Conservation (phyloP, 2,888 invertebrate genomes). For the Scelioninae gen. 2 region DNA sequence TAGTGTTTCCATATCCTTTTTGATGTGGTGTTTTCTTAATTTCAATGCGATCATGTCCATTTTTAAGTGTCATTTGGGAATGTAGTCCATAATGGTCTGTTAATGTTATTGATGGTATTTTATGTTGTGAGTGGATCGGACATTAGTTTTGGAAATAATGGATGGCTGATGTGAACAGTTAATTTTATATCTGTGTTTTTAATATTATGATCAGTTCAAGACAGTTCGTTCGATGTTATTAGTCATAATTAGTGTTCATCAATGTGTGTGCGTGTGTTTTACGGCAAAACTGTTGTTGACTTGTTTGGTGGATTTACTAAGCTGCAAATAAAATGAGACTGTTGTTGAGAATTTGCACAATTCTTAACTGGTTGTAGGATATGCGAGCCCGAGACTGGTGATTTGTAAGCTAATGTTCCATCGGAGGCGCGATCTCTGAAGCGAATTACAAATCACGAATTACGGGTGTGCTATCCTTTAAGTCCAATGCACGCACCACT, state of each 20-base stretch:
- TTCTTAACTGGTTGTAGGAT: slow-evolving; percentile 5
- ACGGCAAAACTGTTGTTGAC: slow-evolving; percentile 17
- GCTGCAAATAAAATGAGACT: slow-evolving; percentile 6
- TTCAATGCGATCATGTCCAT: slow-evolving; percentile 66
- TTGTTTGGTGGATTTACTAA: slow-evolving; percentile 15
- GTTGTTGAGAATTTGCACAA: slow-evolving; percentile 18
- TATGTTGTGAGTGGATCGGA: slow-evolving; percentile 67
- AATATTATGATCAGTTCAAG: slow-evolving; percentile 40
- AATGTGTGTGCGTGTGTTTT: slow-evolving; percentile 54
- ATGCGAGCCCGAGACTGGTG: slow-evolving; percentile 26
- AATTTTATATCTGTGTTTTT: slow-evolving; percentile 66
- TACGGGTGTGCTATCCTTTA: slow-evolving; percentile 27
- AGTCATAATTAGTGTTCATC: slow-evolving; percentile 52
- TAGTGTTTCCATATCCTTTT: slow-evolving; percentile 71
- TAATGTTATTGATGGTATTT: slow-evolving; percentile 70
- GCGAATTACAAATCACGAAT: slow-evolving; percentile 24
- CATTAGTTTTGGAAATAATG: slow-evolving; percentile 59
- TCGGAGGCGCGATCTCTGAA: slow-evolving; percentile 9
- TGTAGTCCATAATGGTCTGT: slow-evolving; percentile 71
- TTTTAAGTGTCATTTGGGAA: slow-evolving; percentile 72
- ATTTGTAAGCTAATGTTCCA: slow-evolving; percentile 25
- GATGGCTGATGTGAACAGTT: slow-evolving; percentile 44
- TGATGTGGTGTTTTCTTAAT: slow-evolving; percentile 72
- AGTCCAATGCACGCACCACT: slow-evolving; percentile 29
- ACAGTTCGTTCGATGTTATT: slow-evolving; percentile 49